Evolutionary conservation across 2,888 invertebrate genomes (phyloP), one percentile per base, ranked within the genome.

Genomic region (Aplocera efformata): DNA sequence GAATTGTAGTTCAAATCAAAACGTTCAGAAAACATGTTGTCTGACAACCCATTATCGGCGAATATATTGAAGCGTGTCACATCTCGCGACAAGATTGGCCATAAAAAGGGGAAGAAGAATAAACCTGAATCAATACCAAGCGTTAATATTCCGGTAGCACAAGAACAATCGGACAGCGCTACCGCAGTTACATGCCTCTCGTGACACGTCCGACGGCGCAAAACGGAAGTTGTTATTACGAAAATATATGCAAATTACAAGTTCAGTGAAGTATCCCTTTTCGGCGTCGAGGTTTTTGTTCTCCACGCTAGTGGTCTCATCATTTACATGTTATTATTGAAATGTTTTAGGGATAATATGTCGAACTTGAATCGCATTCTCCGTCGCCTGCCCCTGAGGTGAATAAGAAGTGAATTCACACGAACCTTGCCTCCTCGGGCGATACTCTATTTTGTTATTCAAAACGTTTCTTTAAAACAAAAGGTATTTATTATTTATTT

Each of bases 291-390:
- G 63, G 66, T 69, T 77, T 78, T 78, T 77, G 72, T 73, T 72
- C 65, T 62, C 54, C 54, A 50, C 60, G 68, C 74, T 72, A 63
- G 67, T 66, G 70, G 77, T 69, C 72, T 72, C 67, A 60, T 71
- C 78, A 80, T 85, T 85, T 82, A 72, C 84, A 84, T 85, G 71
- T 77, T 72, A 81, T 83, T 84, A 85, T 74, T 71, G 70, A 60
- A 72, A 67, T 70, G 67, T 77, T 79, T 81, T 72, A 74, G 69
- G 69, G 69, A 74, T 79, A 79, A 75, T 75, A 77, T 76, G 78
- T 78, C 75, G 72, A 81, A 79, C 82, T 77, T 69, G 77, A 76
- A 79, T 79, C 62, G 71, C 60, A 54, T 71, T 69, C 67, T 65
- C 64, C 64, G 52, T 56, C 68, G 70, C 77, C 73, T 56, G 55